These are phyloP conservation scores for Anarhynchus alexandrinus DNA, from an alignment of 2,113 vertebrate species.

Conservation along the genomic window DNA sequence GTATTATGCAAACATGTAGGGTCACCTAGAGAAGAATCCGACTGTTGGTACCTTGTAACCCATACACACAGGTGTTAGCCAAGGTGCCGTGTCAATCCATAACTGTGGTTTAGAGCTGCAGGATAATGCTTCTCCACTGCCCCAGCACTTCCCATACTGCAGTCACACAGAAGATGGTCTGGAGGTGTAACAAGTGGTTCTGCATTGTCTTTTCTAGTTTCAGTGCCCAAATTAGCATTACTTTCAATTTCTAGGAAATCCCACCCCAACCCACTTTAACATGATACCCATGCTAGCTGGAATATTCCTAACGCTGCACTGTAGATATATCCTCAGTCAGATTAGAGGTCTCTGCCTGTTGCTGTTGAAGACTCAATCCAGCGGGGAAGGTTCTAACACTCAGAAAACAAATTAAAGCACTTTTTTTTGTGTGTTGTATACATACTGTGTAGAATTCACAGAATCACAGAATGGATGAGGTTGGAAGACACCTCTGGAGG, in stretches of 20 bases:
- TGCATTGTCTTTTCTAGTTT: background rate
- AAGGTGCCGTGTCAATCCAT: background rate
- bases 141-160: background rate
- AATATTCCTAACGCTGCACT: background rate
- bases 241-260: background rate
- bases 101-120: background rate
- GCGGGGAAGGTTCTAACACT: background rate
- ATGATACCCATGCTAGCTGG: background rate
- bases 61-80: background rate
- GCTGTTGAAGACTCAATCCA: background rate
- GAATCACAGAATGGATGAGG: background rate
- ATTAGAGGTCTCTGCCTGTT: background rate
- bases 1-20: conserved; percentile 21
- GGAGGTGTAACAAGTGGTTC: background rate
- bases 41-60: background rate
- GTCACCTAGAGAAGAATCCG: conserved; percentile 31
- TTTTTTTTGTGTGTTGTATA: background rate
- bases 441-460: background rate
- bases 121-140: background rate
- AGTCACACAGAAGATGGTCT: background rate
- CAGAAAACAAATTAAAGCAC: background rate
- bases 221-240: background rate
- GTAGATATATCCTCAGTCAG: background rate
- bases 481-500: background rate
- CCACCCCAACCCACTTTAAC: background rate